These are phyloP conservation scores for Petrocephalus microphthalmus DNA, from an alignment of 2,113 vertebrate species.

Conservation along the genomic window DNA sequence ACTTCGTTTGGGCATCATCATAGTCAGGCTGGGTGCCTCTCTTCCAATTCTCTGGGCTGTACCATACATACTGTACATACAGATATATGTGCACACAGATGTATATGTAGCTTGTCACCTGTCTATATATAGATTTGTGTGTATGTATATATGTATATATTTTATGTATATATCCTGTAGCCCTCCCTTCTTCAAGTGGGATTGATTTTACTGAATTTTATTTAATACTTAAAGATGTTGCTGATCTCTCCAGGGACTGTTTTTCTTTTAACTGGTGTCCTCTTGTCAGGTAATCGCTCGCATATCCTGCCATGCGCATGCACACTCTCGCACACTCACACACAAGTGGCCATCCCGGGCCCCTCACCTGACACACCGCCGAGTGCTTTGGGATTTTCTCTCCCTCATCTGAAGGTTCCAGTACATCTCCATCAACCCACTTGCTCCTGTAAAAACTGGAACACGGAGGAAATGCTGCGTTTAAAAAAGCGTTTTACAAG, in stretches of 20 bases:
- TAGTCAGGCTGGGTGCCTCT: neutral
- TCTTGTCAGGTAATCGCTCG: neutral
- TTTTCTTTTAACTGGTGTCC: neutral
- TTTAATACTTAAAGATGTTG: constrained; percentile 8
- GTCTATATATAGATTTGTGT: constrained; percentile 40
- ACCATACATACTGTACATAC: constrained; percentile 54
- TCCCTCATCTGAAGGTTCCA: neutral
- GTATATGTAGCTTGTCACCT: constrained; percentile 14
- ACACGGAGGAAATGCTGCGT: neutral
- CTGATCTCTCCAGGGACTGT: neutral
- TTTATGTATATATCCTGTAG: constrained; percentile 62
- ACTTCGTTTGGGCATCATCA: neutral
- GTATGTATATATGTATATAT: constrained; percentile 58
- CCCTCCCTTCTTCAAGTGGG: constrained; percentile 25
- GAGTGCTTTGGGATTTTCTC: neutral
- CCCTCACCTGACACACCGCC: neutral
- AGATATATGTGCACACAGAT: constrained; percentile 53
- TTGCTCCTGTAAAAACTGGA: constrained; percentile 3
- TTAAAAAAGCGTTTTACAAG: neutral
- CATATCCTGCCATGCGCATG: neutral
- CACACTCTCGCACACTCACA: neutral
- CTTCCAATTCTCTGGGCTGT: constrained; percentile 21
- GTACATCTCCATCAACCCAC: neutral
- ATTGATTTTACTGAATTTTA: constrained; percentile 2
- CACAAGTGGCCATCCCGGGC: neutral